Conservation (phyloP, 2,113 vertebrate species). For the Amazona guildingii region DNA sequence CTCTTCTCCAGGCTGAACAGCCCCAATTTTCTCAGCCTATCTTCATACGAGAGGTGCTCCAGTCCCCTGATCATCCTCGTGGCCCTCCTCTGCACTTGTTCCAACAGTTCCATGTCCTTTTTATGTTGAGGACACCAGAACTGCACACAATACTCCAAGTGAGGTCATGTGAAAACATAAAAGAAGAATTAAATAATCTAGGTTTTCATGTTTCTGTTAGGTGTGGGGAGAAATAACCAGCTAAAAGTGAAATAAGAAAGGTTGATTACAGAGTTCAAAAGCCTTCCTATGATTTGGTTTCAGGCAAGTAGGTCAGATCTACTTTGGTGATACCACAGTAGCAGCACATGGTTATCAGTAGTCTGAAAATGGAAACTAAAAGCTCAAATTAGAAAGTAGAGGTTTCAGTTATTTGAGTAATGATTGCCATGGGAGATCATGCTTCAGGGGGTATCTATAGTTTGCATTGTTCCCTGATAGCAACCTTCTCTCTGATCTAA, state of each 20-base stretch:
- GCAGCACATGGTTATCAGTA: neutral
- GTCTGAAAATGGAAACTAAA: neutral
- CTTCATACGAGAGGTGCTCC: no score
- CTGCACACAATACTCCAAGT: no score
- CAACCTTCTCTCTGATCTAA: neutral
- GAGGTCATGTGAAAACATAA: neutral
- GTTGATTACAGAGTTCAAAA: neutral
- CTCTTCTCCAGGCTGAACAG: no score
- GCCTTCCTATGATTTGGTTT: neutral
- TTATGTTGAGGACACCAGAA: no score
- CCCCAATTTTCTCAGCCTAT: no score
- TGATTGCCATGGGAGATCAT: neutral
- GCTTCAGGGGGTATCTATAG: neutral
- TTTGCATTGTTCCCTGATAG: neutral
- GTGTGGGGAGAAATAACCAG: neutral
- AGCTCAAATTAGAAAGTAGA: neutral
- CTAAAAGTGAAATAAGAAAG: neutral
- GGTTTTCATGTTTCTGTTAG: neutral
- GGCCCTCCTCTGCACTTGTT: no score
- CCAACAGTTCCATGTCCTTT: no score
- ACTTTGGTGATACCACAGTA: neutral
- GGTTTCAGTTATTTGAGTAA: neutral
- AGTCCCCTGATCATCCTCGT: no score
- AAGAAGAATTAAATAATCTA: neutral
- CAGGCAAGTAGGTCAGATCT: neutral